Conservation (phyloP, 2,797 vertebrate species). For the Phalanger gymnotis region DNA sequence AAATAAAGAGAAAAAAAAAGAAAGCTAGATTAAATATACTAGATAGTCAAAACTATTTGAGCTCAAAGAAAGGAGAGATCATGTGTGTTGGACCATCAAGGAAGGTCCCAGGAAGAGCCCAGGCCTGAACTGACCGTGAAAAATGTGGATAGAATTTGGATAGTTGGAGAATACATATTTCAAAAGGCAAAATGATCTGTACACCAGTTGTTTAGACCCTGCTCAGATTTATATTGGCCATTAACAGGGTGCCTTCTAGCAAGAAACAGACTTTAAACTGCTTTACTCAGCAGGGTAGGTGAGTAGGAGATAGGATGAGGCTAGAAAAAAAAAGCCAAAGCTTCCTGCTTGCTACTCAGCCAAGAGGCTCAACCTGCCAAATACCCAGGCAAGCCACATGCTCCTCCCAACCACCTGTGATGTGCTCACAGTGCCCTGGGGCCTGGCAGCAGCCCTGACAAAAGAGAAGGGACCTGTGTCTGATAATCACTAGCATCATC, state of each 20-base stretch:
- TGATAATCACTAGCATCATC: constrained; percentile 10
- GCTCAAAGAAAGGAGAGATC: not conserved
- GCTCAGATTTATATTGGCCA: not conserved
- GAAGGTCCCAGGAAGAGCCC: not conserved
- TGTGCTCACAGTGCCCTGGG: not conserved
- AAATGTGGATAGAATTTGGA: not conserved
- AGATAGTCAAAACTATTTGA: not conserved
- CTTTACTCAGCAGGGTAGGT: constrained; percentile 2
- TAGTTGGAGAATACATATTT: not conserved
- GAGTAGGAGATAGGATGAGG: not conserved
- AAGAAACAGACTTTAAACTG: not conserved
- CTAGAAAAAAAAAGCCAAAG: not conserved
- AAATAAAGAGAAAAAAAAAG: not conserved
- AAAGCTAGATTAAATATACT: not conserved
- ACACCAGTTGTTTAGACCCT: not conserved
- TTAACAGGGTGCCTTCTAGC: not conserved
- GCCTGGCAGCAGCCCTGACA: not conserved
- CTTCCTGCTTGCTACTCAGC: not conserved
- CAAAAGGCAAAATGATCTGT: not conserved
- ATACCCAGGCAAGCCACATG: not conserved
- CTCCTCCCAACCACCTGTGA: not conserved
- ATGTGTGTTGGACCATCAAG: not conserved
- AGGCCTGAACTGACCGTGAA: not conserved
- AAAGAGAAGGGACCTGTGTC: constrained; percentile 19
- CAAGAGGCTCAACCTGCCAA: not conserved